phyloP scores from a whole-genome alignment of 2,797 vertebrate genomes.

The Clarias platycephalus region DNA sequence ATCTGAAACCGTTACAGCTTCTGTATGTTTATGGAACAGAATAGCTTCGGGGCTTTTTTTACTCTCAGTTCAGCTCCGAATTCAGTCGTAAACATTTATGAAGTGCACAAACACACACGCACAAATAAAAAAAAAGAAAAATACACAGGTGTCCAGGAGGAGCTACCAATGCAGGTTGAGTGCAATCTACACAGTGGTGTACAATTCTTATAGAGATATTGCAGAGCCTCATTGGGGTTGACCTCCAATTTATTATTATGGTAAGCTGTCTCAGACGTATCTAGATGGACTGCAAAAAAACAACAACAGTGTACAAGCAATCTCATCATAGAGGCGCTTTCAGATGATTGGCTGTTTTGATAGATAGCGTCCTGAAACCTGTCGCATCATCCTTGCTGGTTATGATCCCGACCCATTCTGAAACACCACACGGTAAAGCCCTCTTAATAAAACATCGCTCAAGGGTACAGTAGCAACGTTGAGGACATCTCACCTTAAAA shows the following conservation, averaged over 20 bases:
- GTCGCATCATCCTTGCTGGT: not conserved
- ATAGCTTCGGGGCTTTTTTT: constrained; percentile 16
- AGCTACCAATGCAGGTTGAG: not conserved
- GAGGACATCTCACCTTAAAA: not conserved
- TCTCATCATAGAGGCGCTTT: not conserved
- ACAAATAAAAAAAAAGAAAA: not conserved
- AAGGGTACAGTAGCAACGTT: not conserved
- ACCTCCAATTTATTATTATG: not conserved
- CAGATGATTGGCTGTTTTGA: not conserved
- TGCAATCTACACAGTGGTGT: not conserved
- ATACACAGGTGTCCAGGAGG: not conserved
- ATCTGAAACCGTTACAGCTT: constrained; percentile 14
- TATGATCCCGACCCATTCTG: not conserved
- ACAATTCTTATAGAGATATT: not conserved
- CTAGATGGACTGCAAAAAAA: not conserved
- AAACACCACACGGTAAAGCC: not conserved
- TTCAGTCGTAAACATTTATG: not conserved
- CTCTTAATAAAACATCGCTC: not conserved
- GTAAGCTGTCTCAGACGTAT: not conserved
- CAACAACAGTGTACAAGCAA: not conserved
- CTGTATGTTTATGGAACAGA: constrained; percentile 10
- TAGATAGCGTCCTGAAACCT: not conserved
- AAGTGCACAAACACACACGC: not conserved
- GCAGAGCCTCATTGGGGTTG: not conserved
- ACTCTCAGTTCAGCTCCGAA: not conserved